phyloP scores from a whole-genome alignment of 2,888 invertebrate genomes.

The Meiosimyza platycephala region DNA sequence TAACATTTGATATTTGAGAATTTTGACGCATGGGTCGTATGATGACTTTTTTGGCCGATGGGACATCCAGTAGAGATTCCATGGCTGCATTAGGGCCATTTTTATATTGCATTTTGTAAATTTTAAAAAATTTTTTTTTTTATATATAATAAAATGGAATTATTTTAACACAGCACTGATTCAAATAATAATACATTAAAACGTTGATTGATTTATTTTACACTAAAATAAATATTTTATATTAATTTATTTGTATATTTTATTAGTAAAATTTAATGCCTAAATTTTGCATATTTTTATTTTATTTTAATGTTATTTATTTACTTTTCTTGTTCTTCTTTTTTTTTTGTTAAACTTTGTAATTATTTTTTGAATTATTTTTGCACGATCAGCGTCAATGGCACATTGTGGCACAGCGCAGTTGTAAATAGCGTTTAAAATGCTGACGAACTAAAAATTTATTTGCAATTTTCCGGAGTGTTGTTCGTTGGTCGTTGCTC shows the following conservation, averaged over 20 bases:
- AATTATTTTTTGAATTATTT: conserved; percentile 31
- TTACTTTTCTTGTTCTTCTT: conserved; percentile 24
- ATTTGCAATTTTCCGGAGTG: not conserved
- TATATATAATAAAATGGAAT: not conserved
- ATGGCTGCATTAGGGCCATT: conserved; percentile 37
- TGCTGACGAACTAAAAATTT: too few relatives aligned
- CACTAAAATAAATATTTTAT: not conserved
- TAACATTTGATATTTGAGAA: conserved; percentile 52
- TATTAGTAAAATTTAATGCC: conserved; percentile 1
- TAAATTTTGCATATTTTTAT: conserved; percentile 22
- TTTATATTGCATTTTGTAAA: conserved; percentile 39
- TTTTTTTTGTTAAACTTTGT: conserved; percentile 17
- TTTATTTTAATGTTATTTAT: conserved; percentile 11
- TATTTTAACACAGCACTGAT: not conserved
- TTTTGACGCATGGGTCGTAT: conserved; percentile 54
- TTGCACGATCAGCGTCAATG: conserved; percentile 8
- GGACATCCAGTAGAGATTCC: conserved; percentile 57
- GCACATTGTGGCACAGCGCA: not conserved
- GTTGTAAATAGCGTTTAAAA: not conserved
- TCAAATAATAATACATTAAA: conserved; percentile 16
- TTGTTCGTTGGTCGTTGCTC: not conserved
- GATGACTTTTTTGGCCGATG: conserved; percentile 42
- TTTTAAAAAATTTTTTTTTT: conserved; percentile 34
- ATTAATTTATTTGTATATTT: conserved; percentile 1
- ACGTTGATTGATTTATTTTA: not conserved